A percentile compares a stretch with the other conserved stretches of the same genome.
Conservation (phyloP, 2,888 invertebrate species). For the Gastracanthus pulcherrimus region DNA sequence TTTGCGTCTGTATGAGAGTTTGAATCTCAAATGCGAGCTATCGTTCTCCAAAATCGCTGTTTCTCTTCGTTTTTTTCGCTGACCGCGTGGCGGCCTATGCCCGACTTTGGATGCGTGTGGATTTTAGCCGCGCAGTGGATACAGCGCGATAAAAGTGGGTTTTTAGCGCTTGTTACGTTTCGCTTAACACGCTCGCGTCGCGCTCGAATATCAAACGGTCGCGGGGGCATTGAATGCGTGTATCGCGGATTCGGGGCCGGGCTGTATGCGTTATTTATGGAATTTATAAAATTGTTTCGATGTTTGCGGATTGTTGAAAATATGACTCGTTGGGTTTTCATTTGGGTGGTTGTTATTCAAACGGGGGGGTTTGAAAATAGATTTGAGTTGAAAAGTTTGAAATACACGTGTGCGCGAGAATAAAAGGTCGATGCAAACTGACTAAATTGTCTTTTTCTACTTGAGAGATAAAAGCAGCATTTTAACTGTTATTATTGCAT, state of each 20-base stretch:
- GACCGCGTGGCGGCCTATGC: background rate
- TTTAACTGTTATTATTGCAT: too few species aligned
- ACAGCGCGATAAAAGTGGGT: conserved; percentile 20
- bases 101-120: background rate
- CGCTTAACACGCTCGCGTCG: conserved; percentile 5
- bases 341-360: background rate
- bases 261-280: background rate
- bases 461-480: too few species aligned
- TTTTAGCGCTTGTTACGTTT: conserved; percentile 36
- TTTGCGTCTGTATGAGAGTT: background rate
- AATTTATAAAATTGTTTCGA: conserved; percentile 7
- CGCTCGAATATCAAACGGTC: background rate
- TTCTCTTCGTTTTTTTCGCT: background rate
- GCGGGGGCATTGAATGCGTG: background rate
- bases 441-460: too few species aligned
- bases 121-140: background rate
- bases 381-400: background rate
- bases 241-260: too few species aligned
- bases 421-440: too few species aligned
- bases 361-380: background rate
- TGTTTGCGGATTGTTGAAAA: background rate
- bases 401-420: too few species aligned
- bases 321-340: background rate
- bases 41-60: conserved; percentile 10
- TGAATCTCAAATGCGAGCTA: background rate